These are phyloP conservation scores for Ormia ochracea DNA, from an alignment of 2,888 invertebrate genomes.

Conservation along the genomic window DNA sequence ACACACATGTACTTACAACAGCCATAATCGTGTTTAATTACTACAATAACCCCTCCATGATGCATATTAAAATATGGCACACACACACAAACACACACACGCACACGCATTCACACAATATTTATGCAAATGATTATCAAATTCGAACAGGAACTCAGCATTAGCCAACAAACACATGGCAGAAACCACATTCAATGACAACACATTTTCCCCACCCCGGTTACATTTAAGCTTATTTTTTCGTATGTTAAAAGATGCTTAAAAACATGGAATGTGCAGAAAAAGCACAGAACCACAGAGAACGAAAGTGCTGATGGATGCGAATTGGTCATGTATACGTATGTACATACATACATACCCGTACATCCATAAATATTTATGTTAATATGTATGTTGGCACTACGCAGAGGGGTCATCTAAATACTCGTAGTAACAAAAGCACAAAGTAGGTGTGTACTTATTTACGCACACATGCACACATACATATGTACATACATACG, in stretches of 20 bases:
- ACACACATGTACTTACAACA: neutral
- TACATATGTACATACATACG: too few relatives aligned
- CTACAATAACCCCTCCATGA: constrained; percentile 4
- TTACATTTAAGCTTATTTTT: neutral
- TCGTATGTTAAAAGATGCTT: neutral
- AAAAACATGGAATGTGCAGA: neutral
- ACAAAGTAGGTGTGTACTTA: too few relatives aligned
- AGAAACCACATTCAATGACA: neutral
- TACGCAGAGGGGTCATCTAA: too few relatives aligned
- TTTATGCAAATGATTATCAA: constrained; percentile 74
- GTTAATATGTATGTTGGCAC: too few relatives aligned
- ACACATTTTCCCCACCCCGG: neutral
- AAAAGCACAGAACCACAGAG: neutral
- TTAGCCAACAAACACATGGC: neutral
- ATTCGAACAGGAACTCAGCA: constrained; percentile 71
- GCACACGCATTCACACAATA: constrained; percentile 52
- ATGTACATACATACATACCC: neutral
- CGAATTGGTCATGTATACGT: neutral
- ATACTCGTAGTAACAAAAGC: too few relatives aligned
- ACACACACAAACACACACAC: constrained; percentile 24
- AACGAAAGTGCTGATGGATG: constrained; percentile 6
- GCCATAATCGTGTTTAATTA: neutral
- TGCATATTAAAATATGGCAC: neutral
- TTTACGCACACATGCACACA: too few relatives aligned
- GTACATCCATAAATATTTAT: too few relatives aligned